Evolutionary conservation across 1,140 invertebrate species (phyloP).

Genomic region (Diachasmimorpha longicaudata): DNA sequence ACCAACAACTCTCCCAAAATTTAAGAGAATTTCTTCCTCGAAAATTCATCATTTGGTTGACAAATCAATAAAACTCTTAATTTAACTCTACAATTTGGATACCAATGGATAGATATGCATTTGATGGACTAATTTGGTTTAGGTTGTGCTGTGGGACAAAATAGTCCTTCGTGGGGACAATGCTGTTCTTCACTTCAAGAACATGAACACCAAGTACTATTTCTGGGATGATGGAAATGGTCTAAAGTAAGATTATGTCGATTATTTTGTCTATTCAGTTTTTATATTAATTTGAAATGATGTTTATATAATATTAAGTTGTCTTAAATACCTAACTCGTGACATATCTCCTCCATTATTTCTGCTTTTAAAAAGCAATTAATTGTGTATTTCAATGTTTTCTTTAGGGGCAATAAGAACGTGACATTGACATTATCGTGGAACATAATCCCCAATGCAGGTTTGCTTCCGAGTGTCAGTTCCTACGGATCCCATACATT

Average conservation of each 20-base stretch:
- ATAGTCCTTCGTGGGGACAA: constrained; percentile 95
- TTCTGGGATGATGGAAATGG: constrained; percentile 99
- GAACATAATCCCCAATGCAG: constrained; percentile 99
- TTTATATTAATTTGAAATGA: not conserved
- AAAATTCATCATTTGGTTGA: no score
- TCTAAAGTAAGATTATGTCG: constrained; percentile 73
- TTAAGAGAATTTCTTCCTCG: no score
- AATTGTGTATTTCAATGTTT: no score
- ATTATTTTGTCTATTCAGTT: constrained; percentile 32
- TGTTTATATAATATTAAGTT: no score
- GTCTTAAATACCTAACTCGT: no score
- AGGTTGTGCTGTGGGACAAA: constrained; percentile 99
- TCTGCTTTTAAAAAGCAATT: no score
- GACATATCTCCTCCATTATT: no score
- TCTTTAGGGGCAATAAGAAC: constrained; percentile 88
- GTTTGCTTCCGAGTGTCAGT: constrained; percentile 85
- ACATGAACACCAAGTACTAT: constrained; percentile 98
- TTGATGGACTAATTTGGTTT: constrained; percentile 13
- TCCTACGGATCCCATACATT: constrained; percentile 85
- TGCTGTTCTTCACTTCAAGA: constrained; percentile 88
- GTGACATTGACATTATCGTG: constrained; percentile 93
- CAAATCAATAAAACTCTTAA: no score
- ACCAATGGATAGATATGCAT: not conserved
- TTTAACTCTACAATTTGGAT: not conserved
- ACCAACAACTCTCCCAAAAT: no score